phyloP scores from a whole-genome alignment of 1,140 invertebrate species.

The Ceratosolen fusciceps region DNA sequence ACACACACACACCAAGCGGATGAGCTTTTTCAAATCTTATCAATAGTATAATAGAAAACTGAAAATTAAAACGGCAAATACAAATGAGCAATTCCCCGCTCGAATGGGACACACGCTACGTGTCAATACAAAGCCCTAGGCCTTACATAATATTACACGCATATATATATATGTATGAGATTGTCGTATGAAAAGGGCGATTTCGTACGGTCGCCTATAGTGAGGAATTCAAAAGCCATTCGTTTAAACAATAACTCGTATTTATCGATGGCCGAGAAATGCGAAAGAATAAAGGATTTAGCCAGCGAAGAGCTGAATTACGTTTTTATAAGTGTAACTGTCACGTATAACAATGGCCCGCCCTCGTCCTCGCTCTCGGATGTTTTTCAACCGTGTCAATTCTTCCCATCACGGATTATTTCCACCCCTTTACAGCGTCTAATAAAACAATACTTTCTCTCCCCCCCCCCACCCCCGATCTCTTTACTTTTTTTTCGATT shows the following conservation, averaged over 20 bases:
- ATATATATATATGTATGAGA: slow-evolving; percentile 6
- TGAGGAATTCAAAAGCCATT: background rate
- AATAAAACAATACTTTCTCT: background rate
- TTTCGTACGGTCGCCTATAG: background rate
- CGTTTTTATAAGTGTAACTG: background rate
- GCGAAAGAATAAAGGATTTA: background rate
- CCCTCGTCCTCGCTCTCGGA: background rate
- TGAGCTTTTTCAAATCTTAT: slow-evolving; percentile 5
- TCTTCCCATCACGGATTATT: slow-evolving; percentile 4
- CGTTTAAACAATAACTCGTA: background rate
- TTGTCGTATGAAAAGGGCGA: too few relatives aligned
- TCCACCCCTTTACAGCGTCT: background rate
- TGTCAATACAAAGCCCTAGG: background rate
- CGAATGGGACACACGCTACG: slow-evolving; percentile 20
- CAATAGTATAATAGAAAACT: slow-evolving; percentile 5
- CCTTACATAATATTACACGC: background rate
- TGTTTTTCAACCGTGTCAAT: background rate
- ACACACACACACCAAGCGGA: too few relatives aligned
- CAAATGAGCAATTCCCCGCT: slow-evolving; percentile 25
- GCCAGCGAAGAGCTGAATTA: background rate
- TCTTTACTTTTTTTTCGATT: too few relatives aligned
- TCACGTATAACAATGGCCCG: background rate
- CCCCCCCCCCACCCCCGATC: background rate
- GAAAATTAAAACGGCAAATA: slow-evolving; percentile 7
- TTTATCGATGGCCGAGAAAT: background rate